Conservation (phyloP, 2,888 invertebrate genomes). For the Thysanoteuthis rhombus region DNA sequence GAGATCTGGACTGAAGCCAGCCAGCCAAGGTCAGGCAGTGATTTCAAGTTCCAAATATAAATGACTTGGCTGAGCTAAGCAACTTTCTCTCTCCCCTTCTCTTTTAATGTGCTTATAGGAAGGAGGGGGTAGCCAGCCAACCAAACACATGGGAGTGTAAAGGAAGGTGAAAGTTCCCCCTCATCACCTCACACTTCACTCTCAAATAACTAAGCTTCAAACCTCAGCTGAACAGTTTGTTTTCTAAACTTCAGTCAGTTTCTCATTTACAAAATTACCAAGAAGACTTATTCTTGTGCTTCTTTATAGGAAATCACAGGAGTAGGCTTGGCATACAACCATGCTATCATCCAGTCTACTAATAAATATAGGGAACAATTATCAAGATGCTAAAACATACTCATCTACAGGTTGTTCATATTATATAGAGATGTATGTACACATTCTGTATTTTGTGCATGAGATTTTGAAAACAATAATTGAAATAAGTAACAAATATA, state of each 20-base stretch:
- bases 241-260: neutral
- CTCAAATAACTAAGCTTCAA: neutral
- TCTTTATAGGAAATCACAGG: neutral
- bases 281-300: neutral
- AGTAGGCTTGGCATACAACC: neutral
- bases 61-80: neutral
- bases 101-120: neutral
- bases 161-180: neutral
- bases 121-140: neutral
- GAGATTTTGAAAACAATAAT: neutral
- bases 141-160: neutral
- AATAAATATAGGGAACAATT: neutral
- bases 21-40: constrained; percentile 12
- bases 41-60: neutral
- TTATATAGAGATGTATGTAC: neutral
- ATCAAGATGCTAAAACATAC: neutral
- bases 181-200: neutral
- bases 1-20: constrained; percentile 12
- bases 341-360: too few relatives aligned
- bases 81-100: neutral
- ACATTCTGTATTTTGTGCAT: neutral
- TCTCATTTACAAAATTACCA: neutral
- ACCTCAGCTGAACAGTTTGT: neutral
- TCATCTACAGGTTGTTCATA: neutral
- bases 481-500: neutral